Evolutionary conservation across 2,113 vertebrate genomes (phyloP).

Genomic region (Calidris pygmaea): DNA sequence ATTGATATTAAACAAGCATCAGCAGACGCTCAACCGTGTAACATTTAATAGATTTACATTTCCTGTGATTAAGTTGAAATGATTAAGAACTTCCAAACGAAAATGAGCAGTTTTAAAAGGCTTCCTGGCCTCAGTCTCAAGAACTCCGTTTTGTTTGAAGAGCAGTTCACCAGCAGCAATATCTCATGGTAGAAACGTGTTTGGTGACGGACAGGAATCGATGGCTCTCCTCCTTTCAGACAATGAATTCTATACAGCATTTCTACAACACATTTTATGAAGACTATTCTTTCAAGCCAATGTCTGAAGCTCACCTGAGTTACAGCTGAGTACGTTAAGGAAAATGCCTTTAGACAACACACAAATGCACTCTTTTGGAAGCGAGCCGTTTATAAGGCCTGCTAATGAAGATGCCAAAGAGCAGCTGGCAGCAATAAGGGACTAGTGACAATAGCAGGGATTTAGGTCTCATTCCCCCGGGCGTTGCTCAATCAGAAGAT

Average conservation of each 20-base stretch:
- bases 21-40: not conserved
- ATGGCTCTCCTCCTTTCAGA: not conserved
- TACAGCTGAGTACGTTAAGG: rapidly evolving
- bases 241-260: not conserved
- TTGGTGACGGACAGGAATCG: rapidly evolving
- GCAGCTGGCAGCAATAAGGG: not conserved
- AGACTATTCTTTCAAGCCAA: not conserved
- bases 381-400: not conserved
- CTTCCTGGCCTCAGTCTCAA: not conserved
- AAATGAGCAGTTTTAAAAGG: not conserved
- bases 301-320: rapidly evolving
- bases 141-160: not conserved
- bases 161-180: not conserved
- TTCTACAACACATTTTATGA: rapidly evolving
- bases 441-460: rapidly evolving
- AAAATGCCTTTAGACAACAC: rapidly evolving
- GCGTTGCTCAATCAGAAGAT: not conserved
- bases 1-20: not conserved
- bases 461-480: not conserved
- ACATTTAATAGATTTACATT: rapidly evolving
- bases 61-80: not conserved
- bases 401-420: not conserved
- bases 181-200: rapidly evolving
- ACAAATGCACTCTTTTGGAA: rapidly evolving
- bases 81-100: not conserved